These are phyloP conservation scores for Gymnobelideus leadbeateri DNA, from an alignment of 2,113 vertebrate genomes.

Conservation along the genomic window DNA sequence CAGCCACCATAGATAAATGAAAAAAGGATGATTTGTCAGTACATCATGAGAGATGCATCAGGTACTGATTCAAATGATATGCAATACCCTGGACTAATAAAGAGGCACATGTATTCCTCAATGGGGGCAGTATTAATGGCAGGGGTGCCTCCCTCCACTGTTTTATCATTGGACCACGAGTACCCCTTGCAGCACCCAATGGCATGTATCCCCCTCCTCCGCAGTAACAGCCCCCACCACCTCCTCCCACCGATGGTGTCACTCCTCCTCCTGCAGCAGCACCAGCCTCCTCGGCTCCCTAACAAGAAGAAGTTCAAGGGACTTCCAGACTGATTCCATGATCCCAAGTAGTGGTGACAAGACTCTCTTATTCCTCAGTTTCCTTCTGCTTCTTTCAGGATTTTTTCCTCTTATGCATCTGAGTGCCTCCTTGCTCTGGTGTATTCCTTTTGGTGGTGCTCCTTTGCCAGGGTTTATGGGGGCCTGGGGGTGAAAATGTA, in stretches of 20 bases:
- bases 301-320: conserved; percentile 62
- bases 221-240: conserved; percentile 71
- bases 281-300: conserved; percentile 83
- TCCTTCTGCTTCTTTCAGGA: conserved; percentile 67
- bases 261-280: conserved; percentile 86
- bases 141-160: too few relatives aligned
- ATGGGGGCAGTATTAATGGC: too few relatives aligned
- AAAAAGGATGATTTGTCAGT: neutral
- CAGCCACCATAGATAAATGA: neutral
- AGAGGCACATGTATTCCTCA: too few relatives aligned
- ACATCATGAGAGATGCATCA: too few relatives aligned
- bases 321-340: conserved; percentile 35
- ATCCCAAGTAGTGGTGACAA: conserved; percentile 74
- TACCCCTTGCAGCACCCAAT: conserved; percentile 92
- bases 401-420: conserved; percentile 16
- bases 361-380: conserved; percentile 69
- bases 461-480: neutral
- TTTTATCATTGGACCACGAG: conserved; percentile 92
- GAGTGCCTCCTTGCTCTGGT: neutral
- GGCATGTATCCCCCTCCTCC: conserved; percentile 91
- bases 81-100: too few relatives aligned
- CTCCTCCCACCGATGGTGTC: conserved; percentile 87
- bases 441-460: neutral
- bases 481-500: conserved; percentile 14
- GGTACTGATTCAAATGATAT: too few relatives aligned